A percentile compares a stretch with the other conserved stretches of the same genome.
Evolutionary conservation across 2,888 invertebrate species (phyloP).

Genomic region (Hesperia comma): DNA sequence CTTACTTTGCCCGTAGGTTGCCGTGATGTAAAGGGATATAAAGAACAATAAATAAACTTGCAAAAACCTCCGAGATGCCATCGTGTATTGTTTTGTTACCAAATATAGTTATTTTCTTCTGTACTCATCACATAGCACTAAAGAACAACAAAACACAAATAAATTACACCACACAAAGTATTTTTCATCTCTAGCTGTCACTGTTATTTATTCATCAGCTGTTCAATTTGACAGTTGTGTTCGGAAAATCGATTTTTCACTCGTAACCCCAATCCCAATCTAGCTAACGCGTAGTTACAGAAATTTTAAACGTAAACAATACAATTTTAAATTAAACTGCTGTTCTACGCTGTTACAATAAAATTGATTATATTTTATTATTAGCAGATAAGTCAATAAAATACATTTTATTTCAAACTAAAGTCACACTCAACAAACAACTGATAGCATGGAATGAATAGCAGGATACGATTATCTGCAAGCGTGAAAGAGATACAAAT

Average conservation of each 20-base stretch:
- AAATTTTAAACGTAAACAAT: not conserved
- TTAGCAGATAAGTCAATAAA: not conserved
- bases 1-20: constrained; percentile 43
- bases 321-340: not conserved
- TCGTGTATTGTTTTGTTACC: constrained; percentile 1
- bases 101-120: not conserved
- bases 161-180: not conserved
- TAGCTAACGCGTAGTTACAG: not conserved
- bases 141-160: not conserved
- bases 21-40: constrained; percentile 3
- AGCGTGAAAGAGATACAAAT: constrained; percentile 17
- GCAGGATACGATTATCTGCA: not conserved
- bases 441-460: not conserved
- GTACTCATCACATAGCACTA: not conserved
- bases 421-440: not conserved
- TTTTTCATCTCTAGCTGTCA: constrained; percentile 11
- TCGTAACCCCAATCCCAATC: constrained; percentile 1
- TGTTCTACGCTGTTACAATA: not conserved
- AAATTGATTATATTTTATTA: no score
- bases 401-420: not conserved
- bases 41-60: not conserved
- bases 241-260: constrained; percentile 33
- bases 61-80: not conserved
- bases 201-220: constrained; percentile 49
- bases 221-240: constrained; percentile 47